A percentile compares a stretch with the other conserved stretches of the same genome.
phyloP scores from a whole-genome alignment of 2,888 invertebrate genomes.

The Platycheirus rosarum region DNA sequence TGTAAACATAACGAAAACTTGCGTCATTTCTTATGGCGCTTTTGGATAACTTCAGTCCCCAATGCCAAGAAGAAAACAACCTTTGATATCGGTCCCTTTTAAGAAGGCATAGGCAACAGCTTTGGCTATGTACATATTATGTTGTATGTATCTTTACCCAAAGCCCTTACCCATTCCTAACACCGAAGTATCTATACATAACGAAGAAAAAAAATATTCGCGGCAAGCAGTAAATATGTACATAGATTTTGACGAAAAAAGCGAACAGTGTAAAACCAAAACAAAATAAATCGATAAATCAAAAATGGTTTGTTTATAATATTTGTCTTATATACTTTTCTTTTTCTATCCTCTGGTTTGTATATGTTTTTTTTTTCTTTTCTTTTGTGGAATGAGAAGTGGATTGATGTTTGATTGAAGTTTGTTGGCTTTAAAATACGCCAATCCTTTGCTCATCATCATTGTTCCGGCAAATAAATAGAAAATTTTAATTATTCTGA shows the following conservation, averaged over 20 bases:
- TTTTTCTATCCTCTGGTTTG: neutral
- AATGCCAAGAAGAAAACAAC: slow-evolving; percentile 21
- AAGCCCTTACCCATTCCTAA: neutral
- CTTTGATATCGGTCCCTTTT: neutral
- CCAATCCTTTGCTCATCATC: neutral
- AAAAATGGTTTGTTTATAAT: slow-evolving; percentile 48
- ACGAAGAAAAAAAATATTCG: neutral
- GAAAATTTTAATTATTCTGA: neutral
- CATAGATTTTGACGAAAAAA: slow-evolving; percentile 1
- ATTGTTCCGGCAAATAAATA: neutral
- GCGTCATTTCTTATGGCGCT: slow-evolving; percentile 13
- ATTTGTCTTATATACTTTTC: no score
- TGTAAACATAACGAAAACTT: slow-evolving; percentile 17
- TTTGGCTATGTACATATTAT: no score
- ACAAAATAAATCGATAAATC: slow-evolving; percentile 54
- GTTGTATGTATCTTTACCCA: neutral
- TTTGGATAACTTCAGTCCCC: slow-evolving; percentile 9
- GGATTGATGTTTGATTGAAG: slow-evolving; percentile 1
- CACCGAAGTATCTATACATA: neutral
- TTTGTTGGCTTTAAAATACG: neutral
- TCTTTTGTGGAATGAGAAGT: neutral
- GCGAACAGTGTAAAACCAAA: slow-evolving; percentile 31
- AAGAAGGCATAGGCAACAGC: neutral
- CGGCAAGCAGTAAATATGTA: no score
- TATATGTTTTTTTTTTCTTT: neutral